Conservation (phyloP, 2,888 invertebrate genomes). For the Bhutanitis thaidina region DNA sequence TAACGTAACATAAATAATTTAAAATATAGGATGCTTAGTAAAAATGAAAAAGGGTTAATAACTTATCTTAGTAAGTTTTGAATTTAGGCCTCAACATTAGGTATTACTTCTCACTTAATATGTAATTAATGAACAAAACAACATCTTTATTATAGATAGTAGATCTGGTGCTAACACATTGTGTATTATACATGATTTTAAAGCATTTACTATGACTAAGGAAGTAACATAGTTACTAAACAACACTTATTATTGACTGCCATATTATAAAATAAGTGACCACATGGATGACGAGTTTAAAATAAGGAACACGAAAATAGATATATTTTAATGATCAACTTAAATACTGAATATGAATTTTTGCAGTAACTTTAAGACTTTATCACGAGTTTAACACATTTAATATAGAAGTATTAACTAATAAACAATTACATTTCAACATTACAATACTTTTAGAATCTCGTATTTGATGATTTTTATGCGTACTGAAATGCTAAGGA, state of each 20-base stretch:
- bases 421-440: slow-evolving; percentile 57
- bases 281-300: slow-evolving; percentile 10
- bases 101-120: slow-evolving; percentile 17
- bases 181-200: slow-evolving; percentile 28
- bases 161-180: slow-evolving; percentile 23
- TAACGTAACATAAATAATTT: background rate
- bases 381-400: slow-evolving; percentile 69
- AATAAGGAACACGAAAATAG: slow-evolving; percentile 40
- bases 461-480: slow-evolving; percentile 51
- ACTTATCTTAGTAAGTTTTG: background rate
- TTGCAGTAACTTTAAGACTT: slow-evolving; percentile 54
- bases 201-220: slow-evolving; percentile 21
- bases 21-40: background rate
- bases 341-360: slow-evolving; percentile 44
- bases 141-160: slow-evolving; percentile 25
- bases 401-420: slow-evolving; percentile 45
- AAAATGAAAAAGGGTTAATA: background rate
- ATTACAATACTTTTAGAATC: slow-evolving; percentile 63
- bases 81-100: slow-evolving; percentile 26
- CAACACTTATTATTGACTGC: slow-evolving; percentile 21
- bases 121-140: slow-evolving; percentile 26
- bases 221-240: slow-evolving; percentile 19
- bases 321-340: slow-evolving; percentile 43
- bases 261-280: slow-evolving; percentile 19
- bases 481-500: slow-evolving; percentile 45